Percentiles rank a stretch among this genome's conserved stretches.
Evolutionary conservation across 1,140 invertebrate species (phyloP).

Genomic region (Orius laevigatus): DNA sequence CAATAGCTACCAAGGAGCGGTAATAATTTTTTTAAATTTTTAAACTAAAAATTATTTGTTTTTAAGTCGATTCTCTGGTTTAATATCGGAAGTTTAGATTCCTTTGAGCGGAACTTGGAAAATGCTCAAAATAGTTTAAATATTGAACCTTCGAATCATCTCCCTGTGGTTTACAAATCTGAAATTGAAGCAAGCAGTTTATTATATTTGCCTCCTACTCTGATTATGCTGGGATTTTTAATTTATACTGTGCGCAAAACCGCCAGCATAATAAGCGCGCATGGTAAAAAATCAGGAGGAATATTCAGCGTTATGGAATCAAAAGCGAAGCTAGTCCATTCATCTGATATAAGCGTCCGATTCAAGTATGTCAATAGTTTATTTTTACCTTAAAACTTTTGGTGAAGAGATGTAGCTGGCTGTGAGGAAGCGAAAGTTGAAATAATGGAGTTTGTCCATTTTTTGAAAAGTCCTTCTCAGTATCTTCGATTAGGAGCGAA

Average conservation of each 20-base stretch:
- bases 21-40: constrained; percentile 26
- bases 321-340: constrained; percentile 92
- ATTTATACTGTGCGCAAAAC: constrained; percentile 72
- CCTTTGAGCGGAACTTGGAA: constrained; percentile 94
- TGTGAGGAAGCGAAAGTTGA: constrained; percentile 99
- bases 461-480: constrained; percentile 96
- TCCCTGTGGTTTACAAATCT: constrained; percentile 89
- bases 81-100: constrained; percentile 96
- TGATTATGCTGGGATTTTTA: constrained; percentile 43
- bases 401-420: constrained; percentile 86
- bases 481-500: constrained; percentile 97
- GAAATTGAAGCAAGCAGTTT: constrained; percentile 73
- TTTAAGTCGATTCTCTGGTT: constrained; percentile 74
- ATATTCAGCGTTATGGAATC: constrained; percentile 94
- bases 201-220: constrained; percentile 47
- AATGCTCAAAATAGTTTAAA: constrained; percentile 92
- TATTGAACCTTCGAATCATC: constrained; percentile 79
- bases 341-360: constrained; percentile 84
- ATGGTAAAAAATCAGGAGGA: constrained; percentile 59
- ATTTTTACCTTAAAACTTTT: constrained; percentile 14
- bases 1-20: constrained; percentile 43
- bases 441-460: constrained; percentile 99
- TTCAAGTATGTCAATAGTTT: constrained; percentile 54
- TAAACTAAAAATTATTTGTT: constrained; percentile 3
- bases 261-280: constrained; percentile 56